Base-by-base conservation (phyloP, 2,888 invertebrate species). In the Gastrophysa polygoni region DNA sequence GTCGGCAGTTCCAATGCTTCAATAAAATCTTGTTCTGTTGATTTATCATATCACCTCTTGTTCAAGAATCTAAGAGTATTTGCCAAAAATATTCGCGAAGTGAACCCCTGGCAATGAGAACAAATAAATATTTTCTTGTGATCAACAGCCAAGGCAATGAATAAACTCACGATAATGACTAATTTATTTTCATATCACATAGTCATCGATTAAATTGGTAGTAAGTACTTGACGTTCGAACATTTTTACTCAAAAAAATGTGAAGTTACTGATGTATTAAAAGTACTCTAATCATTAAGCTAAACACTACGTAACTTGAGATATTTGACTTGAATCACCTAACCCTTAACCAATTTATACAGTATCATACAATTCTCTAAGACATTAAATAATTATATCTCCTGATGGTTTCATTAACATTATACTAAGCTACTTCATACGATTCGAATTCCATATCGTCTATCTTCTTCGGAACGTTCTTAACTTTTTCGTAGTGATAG, bases 371-470 rank as follows among this genome's bases (percentile, higher is more conserved):
- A 38, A 38, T 38, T 38, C 10, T 32, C 29, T 10, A 8, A 32
- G 10, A 8, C 29, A 5, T 32, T 7, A 32, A 32, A 5, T 32
- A 38, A 52, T 52, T 21, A 52, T 38, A 14, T 50, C 10, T 50
- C 24, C 18, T 16, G 16, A 16, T 17, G 16, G 1, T 24, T 29
- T 10, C 16, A 29, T 16, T 50, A 20, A 48, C 43, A 44, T 34
- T 28, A 43, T n/a, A 14, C 61, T 67, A 76, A 51, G 81, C 80
- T 44, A 82, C 75, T 73, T 82, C 81, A 64, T 81, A 82, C 11
- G 78, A 73, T 81, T 93, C 93, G 72, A 93, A 93, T 71, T 93
- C 92, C 88, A 93, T 93, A 72, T 93, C 92, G 46, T 91, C 90
- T 71, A 89, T 89, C 77, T 90, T 89, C 68, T 86, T 87, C 10